Evolutionary conservation across 2,888 invertebrate genomes (phyloP), one percentile per base, ranked within the genome.

Genomic region (Drosophila meridionalis): DNA sequence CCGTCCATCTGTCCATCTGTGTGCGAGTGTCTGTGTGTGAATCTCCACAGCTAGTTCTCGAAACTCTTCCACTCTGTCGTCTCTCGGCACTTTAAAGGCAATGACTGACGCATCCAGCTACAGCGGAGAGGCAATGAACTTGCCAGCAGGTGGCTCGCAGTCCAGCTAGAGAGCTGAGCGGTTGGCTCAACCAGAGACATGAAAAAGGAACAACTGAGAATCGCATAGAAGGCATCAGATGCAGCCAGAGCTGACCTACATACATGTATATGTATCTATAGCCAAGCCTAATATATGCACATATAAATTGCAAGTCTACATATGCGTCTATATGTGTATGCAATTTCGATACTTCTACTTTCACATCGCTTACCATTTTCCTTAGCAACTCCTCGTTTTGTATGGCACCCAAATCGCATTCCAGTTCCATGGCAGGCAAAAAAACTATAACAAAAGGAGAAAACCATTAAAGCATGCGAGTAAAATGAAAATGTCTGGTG

Each of bases 331-430:
- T 12, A 32, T 20, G 6, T n/a, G n/a, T n/a, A 1, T 32, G n/a
- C 11, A n/a, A 28, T 5, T 56, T 38, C 28, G 55, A 11, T 9
- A 32, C 42, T 55, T 53, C 14, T 43, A 55, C 40, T 45, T 57
- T 20, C 36, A 30, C 45, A 20, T 42, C 52, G 90, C 93, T 94
- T 93, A 96, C 97, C 96, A 97, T 96, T 92, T 95, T 95, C 62
- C 96, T 95, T 82, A 97, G 94, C 89, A 96, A 93, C 92, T 96
- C 96, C 93, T 97, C 97, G 94, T 96, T 97, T 82, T 94, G 94
- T 75, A 97, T 96, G 85, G 94, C 93, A 83, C 95, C 94, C 90
- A 96, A 95, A 94, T 96, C 96, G 82, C 94, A 89, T 80, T 92
- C 95, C 90, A 95, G 94, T 88, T 93, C 93, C 92, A 93, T 93